Evolutionary conservation across 2,888 invertebrate genomes (phyloP), one percentile per base, ranked within the genome.

Genomic region (Odontothrips loti): DNA sequence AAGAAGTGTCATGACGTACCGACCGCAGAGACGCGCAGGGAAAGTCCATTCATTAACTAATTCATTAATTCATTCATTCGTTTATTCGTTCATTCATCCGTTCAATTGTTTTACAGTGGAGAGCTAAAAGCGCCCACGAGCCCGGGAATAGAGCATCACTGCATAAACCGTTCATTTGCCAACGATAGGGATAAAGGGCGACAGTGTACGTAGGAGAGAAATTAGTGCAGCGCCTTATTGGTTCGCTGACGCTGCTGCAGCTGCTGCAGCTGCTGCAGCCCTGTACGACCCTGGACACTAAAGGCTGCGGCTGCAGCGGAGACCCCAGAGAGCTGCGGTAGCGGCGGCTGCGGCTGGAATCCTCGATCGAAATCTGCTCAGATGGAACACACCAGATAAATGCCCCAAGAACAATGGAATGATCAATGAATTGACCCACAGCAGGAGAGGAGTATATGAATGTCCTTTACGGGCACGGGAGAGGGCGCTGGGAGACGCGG

Each of bases 341-440:
- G 34, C 34, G 34, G 34, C 6, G 34, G 34, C 34, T 43, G 34
- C 34, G 34, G 34, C 34, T 6, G 34, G 34, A 43, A 43, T 43
- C 34, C 34, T 43, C 68, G 68, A 75, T 75, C 68, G 68, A 27
- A 75, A 75, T 75, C 68, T 23, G 27, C 68, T 10, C 23, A 58
- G 68, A 75, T 75, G 68, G 68, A 75, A 75, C 68, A 75, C 68
- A 75, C 68, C 68, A 75, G 68, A 75, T 75, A 75, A 75, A 23
- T 27, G 68, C 68, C 58, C 17, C 68, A 75, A 75, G 68, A 75
- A 75, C 68, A 75, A 75, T 75, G 68, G 68, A 75, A 75, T 75
- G 68, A 75, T 75, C 68, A 75, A 75, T 75, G 68, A 75, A 75
- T 75, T 75, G 68, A 75, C 68, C 68, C 68, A 75, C 68, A 75